Evolutionary conservation across 2,888 invertebrate genomes (phyloP).

Genomic region (Glyphotaelius pellucidus): DNA sequence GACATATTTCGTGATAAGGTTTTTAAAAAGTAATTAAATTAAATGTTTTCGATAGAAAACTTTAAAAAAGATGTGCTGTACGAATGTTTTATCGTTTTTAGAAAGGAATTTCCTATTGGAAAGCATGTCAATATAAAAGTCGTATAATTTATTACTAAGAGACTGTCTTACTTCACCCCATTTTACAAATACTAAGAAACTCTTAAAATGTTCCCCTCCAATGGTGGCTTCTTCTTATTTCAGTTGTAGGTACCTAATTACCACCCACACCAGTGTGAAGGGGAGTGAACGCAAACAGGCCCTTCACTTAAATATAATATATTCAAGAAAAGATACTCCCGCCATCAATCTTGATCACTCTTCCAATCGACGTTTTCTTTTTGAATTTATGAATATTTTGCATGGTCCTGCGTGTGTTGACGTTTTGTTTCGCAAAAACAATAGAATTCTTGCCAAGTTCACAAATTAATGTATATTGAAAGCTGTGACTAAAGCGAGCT

Average conservation of each 20-base stretch:
- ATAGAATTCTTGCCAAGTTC: not conserved
- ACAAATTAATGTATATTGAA: not conserved
- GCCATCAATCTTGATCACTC: constrained; percentile 40
- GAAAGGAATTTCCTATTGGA: too few species aligned
- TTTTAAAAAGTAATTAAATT: too few species aligned
- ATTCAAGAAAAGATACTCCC: constrained; percentile 22
- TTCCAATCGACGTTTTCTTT: constrained; percentile 25
- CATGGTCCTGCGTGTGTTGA: not conserved
- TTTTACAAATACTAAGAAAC: not conserved
- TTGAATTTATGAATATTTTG: constrained; percentile 31
- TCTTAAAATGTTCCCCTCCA: not conserved
- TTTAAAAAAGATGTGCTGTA: too few species aligned
- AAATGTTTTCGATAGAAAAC: too few species aligned
- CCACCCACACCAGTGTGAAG: not conserved
- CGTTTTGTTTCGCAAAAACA: not conserved
- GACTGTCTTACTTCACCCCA: not conserved
- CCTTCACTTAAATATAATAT: constrained; percentile 10
- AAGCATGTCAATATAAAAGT: too few species aligned
- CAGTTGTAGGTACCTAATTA: not conserved
- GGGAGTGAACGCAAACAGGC: not conserved
- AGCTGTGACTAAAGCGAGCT: too few species aligned
- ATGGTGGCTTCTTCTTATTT: not conserved
- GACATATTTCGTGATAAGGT: too few species aligned
- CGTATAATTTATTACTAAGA: not conserved
- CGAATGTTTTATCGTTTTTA: too few species aligned